A percentile compares a stretch with the other conserved stretches of the same genome.
phyloP scores from a whole-genome alignment of 2,797 vertebrate species.

The Cyprinella venusta region DNA sequence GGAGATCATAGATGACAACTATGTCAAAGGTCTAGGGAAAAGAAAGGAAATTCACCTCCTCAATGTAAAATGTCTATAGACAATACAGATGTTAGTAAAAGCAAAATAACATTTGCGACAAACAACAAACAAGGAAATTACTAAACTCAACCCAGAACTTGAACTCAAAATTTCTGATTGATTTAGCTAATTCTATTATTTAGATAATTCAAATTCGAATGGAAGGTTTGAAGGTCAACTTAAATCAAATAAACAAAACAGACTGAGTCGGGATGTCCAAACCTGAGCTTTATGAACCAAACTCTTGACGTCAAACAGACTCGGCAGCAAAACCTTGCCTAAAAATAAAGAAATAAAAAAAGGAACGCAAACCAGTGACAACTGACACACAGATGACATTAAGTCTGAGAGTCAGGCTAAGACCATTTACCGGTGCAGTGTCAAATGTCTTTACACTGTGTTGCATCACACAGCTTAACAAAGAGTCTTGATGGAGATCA shows the following conservation, averaged over 20 bases:
- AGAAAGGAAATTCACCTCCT: too few relatives aligned
- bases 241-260: conserved; percentile 21
- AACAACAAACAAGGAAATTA: neutral
- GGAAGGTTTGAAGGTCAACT: conserved; percentile 1
- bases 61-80: neutral
- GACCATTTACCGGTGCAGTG: neutral
- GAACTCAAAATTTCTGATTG: neutral
- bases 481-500: conserved; percentile 7
- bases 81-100: neutral
- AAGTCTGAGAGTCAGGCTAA: neutral
- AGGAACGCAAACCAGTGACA: neutral
- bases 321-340: neutral
- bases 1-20: neutral
- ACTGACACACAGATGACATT: neutral
- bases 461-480: conserved; percentile 30
- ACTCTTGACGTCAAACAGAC: conserved; percentile 7
- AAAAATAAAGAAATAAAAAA: neutral
- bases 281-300: neutral
- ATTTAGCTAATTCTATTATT: neutral
- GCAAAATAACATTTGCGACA: neutral
- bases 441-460: conserved; percentile 14
- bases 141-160: neutral
- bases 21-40: neutral
- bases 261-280: neutral
- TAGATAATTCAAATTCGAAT: neutral